Evolutionary conservation across 2,797 vertebrate genomes (phyloP), one percentile per base, ranked within the genome.

Genomic region (Intellagama lesueurii): DNA sequence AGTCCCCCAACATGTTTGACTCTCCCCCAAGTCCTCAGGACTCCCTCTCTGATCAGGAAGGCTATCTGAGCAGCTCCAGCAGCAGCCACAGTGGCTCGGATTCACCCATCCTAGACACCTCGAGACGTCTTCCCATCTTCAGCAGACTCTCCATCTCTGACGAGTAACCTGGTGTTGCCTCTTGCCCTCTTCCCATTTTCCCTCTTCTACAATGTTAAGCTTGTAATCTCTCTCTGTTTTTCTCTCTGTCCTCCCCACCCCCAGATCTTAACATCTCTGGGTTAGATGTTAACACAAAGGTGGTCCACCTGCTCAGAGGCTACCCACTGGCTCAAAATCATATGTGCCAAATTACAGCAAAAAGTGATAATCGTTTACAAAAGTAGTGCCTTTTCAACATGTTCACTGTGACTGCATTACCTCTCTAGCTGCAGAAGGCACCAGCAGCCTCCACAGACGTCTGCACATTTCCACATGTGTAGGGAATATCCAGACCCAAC

Each of bases 121-220:
- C 97, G 95, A 98, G 98, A 95, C 98, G 99, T 95, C 98, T 99
- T 92, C 99, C 99, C 95, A 99, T 99, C 97, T 99, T 99, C 97
- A 99, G 99, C 98, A 99, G 99, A 98, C 98, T 99, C 91, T 99
- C 99, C 95, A 98, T 99, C 97, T 99, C 99, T 5, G 99, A 99
- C 26, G 99, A 99, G 95, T 99, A 98, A 97, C 95, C 91, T 94
- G 94, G 95, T 94, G 94, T 91, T 44, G 92, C 73, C 83, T 94
- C 40, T 66, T 88, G 92, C 85, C 75, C 92, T 91, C 92, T 91
- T 80, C 91, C 83, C 87, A n/a, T 89, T 77, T 91, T 69, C 90
- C 91, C 26, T 26, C 44, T 92, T 92, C 95, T 93, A 96, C 17
- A 78, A 97, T 95, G 90, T 97, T 97, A 97, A 97, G 95, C 97